Evolutionary conservation across 2,113 vertebrate species (phyloP).

Genomic region (Scophthalmus maximus): DNA sequence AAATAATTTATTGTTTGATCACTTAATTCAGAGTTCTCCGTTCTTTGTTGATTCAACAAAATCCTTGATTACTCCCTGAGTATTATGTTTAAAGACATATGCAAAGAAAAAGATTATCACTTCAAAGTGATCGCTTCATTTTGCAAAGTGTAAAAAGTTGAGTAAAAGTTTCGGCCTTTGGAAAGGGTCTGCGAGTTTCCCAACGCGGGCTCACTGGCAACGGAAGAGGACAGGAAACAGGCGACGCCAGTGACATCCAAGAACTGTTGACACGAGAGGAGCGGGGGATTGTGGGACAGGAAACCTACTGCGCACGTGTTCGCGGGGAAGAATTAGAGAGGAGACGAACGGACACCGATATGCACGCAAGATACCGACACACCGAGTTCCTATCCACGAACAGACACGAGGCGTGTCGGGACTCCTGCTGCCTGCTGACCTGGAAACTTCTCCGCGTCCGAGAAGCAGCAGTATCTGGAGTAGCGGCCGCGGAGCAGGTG

Average conservation of each 20-base stretch:
- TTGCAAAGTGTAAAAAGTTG: neutral
- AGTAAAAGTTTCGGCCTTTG: neutral
- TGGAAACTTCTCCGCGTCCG: conserved; percentile 47
- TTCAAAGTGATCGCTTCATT: no score
- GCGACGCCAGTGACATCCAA: conserved; percentile 37
- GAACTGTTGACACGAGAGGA: conserved; percentile 22
- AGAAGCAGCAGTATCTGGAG: conserved; percentile 37
- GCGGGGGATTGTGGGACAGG: conserved; percentile 27
- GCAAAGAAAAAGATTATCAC: no score
- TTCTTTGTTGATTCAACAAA: no score
- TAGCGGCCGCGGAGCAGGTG: conserved; percentile 30
- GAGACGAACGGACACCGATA: conserved; percentile 9
- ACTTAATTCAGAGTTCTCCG: no score
- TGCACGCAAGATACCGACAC: neutral
- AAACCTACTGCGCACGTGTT: conserved; percentile 31
- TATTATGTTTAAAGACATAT: no score
- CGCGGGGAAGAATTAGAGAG: neutral
- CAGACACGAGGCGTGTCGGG: conserved; percentile 26
- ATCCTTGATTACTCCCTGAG: no score
- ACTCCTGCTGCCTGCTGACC: conserved; percentile 11
- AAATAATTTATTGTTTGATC: no score
- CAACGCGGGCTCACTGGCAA: conserved; percentile 1
- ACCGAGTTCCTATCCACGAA: neutral
- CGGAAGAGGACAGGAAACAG: conserved; percentile 48
- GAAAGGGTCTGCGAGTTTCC: neutral